Evolutionary conservation across 2,113 vertebrate genomes (phyloP).

Genomic region (Brienomyrus brachyistius): DNA sequence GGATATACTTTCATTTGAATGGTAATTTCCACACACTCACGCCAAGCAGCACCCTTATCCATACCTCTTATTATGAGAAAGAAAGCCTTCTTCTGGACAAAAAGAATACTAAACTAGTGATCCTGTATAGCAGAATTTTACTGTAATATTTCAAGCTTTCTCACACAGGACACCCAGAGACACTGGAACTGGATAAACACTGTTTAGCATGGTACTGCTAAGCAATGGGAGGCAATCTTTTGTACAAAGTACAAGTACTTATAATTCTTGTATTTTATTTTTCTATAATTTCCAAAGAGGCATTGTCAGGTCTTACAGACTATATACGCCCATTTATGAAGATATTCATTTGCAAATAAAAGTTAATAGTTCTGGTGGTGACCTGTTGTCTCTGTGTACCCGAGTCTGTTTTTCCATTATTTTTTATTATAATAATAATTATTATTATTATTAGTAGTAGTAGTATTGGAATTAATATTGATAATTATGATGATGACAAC

Average conservation of each 20-base stretch:
- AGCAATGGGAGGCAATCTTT: slow-evolving; percentile 88
- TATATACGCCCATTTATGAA: slow-evolving; percentile 83
- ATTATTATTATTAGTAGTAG: background rate
- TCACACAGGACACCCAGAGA: slow-evolving; percentile 54
- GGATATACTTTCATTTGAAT: background rate
- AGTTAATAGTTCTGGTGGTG: slow-evolving; percentile 76
- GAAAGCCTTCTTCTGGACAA: background rate
- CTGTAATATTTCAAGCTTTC: slow-evolving; percentile 61
- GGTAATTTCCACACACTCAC: background rate
- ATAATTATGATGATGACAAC: background rate
- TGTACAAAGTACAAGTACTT: slow-evolving; percentile 97
- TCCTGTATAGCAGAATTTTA: slow-evolving; percentile 62
- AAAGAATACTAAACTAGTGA: slow-evolving; percentile 29
- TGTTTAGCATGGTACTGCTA: slow-evolving; percentile 88
- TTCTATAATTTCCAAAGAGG: slow-evolving; percentile 96
- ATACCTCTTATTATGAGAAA: slow-evolving; percentile 17
- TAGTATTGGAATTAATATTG: background rate
- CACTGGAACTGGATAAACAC: slow-evolving; percentile 68
- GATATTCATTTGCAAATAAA: slow-evolving; percentile 96
- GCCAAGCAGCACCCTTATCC: background rate
- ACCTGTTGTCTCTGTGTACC: slow-evolving; percentile 6
- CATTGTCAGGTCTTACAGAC: slow-evolving; percentile 89
- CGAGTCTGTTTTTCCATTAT: background rate
- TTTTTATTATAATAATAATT: background rate
- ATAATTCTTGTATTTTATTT: slow-evolving; percentile 97